Base-by-base conservation (phyloP, 1,140 invertebrate species). In the Cecropterus lyciades region DNA sequence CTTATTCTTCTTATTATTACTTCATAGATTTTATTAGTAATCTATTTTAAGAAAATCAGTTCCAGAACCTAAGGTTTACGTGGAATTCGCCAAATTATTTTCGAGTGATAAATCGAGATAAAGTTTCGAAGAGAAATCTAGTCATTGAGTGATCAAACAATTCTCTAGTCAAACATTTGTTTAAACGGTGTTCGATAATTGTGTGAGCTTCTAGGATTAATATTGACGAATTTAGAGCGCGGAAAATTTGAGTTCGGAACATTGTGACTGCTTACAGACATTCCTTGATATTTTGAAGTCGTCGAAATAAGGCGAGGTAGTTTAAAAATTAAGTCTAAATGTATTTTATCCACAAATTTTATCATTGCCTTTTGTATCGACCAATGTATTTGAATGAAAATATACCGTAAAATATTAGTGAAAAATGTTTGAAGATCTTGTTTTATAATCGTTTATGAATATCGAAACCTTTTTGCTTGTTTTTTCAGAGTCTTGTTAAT, bases 201-300 rank as follows among this genome's bases (percentile, higher is more conserved):
- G 81, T 76, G 80, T 87, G 87, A 88, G 87, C 85, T 89, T 88
- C 72, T 88, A 89, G 84, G 77, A 64, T 84, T 78, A 85, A 87
- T 68, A 65, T 82, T 57, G 77, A 82, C 77, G 79, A 86, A 86
- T 86, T 88, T 85, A 82, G 84, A 65, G 55, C 69, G 30, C 16
- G 57, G n/a, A 15, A 16, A 48, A 62, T 48, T 72, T 75, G 60
- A 68, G 71, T 76, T 67, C 15, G 64, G 52, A 30, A 68, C 63
- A 37, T 64, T 59, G 69, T 73, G 43, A 62, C 46, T 64, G 57
- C 69, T 67, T 68, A 53, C 55, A 40, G 49, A 62, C 57, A 62
- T 62, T 62, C 57, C 57, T 62, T 37, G 16, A 27, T 62, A 40
- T 62, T 49, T 37, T n/a, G n/a, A n/a, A n/a, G 30, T 62, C 49